Base-by-base conservation (phyloP, 2,113 vertebrate genomes). In the Rynchops niger region DNA sequence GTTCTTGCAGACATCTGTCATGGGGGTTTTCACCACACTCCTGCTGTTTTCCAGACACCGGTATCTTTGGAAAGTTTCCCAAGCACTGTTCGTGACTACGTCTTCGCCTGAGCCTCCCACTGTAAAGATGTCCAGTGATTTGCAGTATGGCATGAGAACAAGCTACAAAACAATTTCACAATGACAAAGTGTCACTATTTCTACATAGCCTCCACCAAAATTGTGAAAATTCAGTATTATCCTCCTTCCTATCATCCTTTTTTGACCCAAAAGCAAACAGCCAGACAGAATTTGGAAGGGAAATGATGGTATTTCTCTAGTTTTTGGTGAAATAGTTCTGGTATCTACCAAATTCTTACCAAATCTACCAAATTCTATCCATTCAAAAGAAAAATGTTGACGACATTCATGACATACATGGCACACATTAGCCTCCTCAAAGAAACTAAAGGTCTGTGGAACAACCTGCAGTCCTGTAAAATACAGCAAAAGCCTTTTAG, bases 21-120 rank as follows among this genome's bases (percentile, higher is more conserved):
- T 99, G 0, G 98, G 99, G 2, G 99, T 99, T 97, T 99, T 99
- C 82, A 99, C 97, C 45, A 99, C 99, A 0, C 99, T 99, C 90
- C 98, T 98, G 97, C 99, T 99, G 96, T 99, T 99, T 97, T 99
- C 99, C 95, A 99, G 92, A 91, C 99, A 99, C 52, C 99, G 98
- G 85, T 99, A 99, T 53, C 99, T 98, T 96, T 99, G 99, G 95
- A 99, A 99, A 7, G 98, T 99, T 88, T 99, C 99, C 99, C 99
- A 99, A 79, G 97, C 98, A 0, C 97, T 98, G 88, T 98, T 99
- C 2, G 97, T 98, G 82, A 97, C 93, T 52, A 98, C 69, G 4
- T 99, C 98, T 13, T 99, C 98, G 2, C 98, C 99, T 6, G 99
- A 98, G 5, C 98, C 98, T 90, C 98, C 98, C 65, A 96, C 88